Base-by-base conservation (phyloP, 64 coral and sea anemone genomes). In the Anthopleura sola region DNA sequence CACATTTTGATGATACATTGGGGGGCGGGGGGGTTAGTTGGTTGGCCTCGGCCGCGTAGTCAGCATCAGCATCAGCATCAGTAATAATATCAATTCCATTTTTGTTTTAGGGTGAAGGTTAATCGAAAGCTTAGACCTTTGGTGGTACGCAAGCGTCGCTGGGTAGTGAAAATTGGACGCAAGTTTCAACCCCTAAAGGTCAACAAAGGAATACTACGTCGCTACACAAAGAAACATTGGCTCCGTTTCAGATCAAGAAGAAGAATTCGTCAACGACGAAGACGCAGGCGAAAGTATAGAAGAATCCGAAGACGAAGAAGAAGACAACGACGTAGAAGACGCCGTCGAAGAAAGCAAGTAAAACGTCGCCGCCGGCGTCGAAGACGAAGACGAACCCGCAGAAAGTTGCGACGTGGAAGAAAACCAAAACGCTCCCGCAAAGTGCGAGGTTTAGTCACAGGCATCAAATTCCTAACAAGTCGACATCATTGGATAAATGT, bases 291-390 rank as follows among this genome's bases (percentile, higher is more conserved):
- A 29, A 24, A 14, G 68, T 36, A 4, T 74, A n/a, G 8, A 21
- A 26, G 81, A 40, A 57, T 20, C 29, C 68, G 56, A 29, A 5
- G 55, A 16, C 79, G 87, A 36, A 80, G 80, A 46, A 58, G 64
- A 83, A 83, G 48, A 36, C 17, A 55, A 36, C 82, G 49, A 24
- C 64, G 88, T n/a, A 78, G 88, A 74, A 55, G 39, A 55, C 68
- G 40, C 21, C 60, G 68, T 11, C 47, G 60, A 36, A 83, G 74
- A 36, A 68, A 26, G 18, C 28, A 60, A 18, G n/a, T 53, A 40
- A 58, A 11, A 82, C 86, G 54, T 19, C 78, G 86, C 14, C 62
- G 81, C 9, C 82, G 49, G 7, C 21, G 58, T 15, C 3, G 58
- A 62, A 24, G 58, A 5, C 58, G 58, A n/a, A 62, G 58, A 62